phyloP scores from a whole-genome alignment of 2,797 vertebrate genomes.

The Hypotaenidia okinawae region DNA sequence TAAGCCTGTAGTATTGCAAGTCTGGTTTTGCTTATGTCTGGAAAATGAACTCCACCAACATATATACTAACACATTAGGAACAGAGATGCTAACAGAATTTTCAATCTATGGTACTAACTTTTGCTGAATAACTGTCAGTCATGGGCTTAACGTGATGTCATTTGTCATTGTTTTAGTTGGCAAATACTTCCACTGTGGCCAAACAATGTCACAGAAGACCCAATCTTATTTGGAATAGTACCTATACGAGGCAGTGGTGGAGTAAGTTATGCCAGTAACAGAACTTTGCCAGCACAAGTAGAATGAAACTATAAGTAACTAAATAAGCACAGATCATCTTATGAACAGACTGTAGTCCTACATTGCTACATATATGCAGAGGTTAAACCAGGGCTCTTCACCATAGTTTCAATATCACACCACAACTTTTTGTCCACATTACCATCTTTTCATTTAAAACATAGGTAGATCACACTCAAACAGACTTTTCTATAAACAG shows the following conservation, averaged over 20 bases:
- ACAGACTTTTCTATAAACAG: not conserved
- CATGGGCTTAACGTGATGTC: accelerated
- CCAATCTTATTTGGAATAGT: not conserved
- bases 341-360: not conserved
- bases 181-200: not conserved
- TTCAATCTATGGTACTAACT: not conserved
- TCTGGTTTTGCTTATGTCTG: not conserved
- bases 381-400: not conserved
- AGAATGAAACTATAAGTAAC: not conserved
- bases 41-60: not conserved
- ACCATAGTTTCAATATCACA: not conserved
- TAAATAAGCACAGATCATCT: not conserved
- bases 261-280: not conserved
- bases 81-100: not conserved
- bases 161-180: not conserved
- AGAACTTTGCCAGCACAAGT: not conserved
- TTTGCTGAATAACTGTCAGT: not conserved
- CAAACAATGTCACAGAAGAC: not conserved
- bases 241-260: not conserved
- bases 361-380: not conserved
- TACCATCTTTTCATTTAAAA: not conserved
- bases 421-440: not conserved
- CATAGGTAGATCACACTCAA: not conserved
- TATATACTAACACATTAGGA: not conserved
- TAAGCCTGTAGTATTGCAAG: not conserved